Evolutionary conservation across 2,113 vertebrate genomes (phyloP), one percentile per base, ranked within the genome.

Genomic region (Ceyx cyanopectus): DNA sequence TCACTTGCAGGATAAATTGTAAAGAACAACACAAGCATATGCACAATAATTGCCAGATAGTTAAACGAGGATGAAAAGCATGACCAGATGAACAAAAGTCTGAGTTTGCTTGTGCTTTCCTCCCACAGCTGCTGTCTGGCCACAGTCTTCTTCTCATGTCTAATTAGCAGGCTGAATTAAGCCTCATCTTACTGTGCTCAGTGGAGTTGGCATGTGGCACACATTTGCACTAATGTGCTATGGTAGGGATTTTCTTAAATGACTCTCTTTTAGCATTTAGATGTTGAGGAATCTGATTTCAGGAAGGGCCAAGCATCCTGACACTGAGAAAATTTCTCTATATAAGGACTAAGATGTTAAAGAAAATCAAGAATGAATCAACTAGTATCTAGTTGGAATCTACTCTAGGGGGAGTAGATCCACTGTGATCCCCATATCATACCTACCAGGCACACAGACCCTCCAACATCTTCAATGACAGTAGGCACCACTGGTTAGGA

Each of bases 91-190:
- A 91, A 95, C 54, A 72, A 63, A 93, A 76, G 54, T 73, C 66
- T 43, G 29, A 91, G 43, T 69, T 77, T 76, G 41, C 40, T 66
- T 68, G 73, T 93, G 89, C 63, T 92, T 93, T 89, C 29, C 24
- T 82, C 70, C 51, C 60, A 60, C 81, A 92, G 60, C 78, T 92
- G 84, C 54, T 87, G 60, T 48, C 72, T 70, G 60, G 34, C 72
- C 26, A 0, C n/a, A 48, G 13, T 54, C 37, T 81, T 37, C 78
- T 92, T 89, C 92, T 91, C 32, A 76, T 73, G 51, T 32, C 72
- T 92, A 96, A 93, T 76, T 89, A 95, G 50, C 27, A 84, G 92
- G 41, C 37, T 60, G 92, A 90, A 93, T 80, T 76, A 73, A 81
- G 20, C 12, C 76, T 92, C 62, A 40, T 22, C 8, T 81, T 51